A percentile compares a stretch with the other conserved stretches of the same genome.
These are phyloP conservation scores for Thaumetopoea pityocampa DNA, from an alignment of 1,140 invertebrate genomes.

Conservation along the genomic window DNA sequence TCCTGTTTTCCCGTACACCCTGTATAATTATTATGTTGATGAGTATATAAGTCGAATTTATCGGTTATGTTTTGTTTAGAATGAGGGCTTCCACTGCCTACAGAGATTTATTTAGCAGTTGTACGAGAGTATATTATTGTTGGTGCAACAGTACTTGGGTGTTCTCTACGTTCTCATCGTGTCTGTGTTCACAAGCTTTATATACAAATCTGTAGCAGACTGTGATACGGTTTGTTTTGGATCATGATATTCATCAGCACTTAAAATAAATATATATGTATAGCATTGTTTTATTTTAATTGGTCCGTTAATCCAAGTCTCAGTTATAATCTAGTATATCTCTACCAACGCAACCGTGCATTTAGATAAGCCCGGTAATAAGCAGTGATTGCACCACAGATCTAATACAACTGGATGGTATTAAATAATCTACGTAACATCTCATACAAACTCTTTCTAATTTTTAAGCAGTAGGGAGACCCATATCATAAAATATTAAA, in stretches of 20 bases:
- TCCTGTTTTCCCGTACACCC: too few species aligned
- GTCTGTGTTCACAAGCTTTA: slow-evolving; percentile 17
- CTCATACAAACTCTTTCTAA: too few species aligned
- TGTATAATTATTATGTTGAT: slow-evolving; percentile 20
- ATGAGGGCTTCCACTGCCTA: slow-evolving; percentile 3
- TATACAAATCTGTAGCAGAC: slow-evolving; percentile 24
- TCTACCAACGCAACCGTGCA: too few species aligned
- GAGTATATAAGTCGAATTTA: slow-evolving; percentile 7
- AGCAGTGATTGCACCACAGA: too few species aligned
- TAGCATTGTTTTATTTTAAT: slow-evolving; percentile 16
- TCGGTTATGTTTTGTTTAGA: slow-evolving; percentile 2
- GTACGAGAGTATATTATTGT: slow-evolving; percentile 10
- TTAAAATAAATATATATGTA: slow-evolving; percentile 34
- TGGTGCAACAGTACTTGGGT: slow-evolving; percentile 5
- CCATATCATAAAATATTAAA: too few species aligned
- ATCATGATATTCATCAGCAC: slow-evolving; percentile 30
- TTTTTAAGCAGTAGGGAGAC: too few species aligned
- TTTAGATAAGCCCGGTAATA: too few species aligned
- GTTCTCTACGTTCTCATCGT: slow-evolving; percentile 8
- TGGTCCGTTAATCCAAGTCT: neutral
- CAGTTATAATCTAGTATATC: too few species aligned
- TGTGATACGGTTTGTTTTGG: slow-evolving; percentile 35
- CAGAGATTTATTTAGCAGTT: slow-evolving; percentile 13
- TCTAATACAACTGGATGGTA: too few species aligned
- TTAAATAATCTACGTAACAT: too few species aligned